These are phyloP conservation scores for Habroteleia sp. DNA, from an alignment of 2,888 invertebrate genomes.

Conservation along the genomic window DNA sequence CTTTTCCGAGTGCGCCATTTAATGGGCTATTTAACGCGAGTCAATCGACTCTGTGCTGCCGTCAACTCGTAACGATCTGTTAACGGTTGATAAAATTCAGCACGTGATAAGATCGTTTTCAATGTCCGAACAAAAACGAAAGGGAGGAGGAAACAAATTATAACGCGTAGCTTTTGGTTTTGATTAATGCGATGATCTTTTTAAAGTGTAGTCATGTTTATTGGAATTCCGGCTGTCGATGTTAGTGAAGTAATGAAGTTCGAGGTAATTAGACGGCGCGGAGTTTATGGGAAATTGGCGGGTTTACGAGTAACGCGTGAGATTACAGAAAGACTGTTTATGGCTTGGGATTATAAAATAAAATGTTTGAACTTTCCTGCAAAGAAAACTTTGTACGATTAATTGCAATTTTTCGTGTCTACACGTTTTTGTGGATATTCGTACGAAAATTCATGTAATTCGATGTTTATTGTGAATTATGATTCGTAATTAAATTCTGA, in stretches of 20 bases:
- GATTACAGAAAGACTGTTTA: constrained; percentile 4
- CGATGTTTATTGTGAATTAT: no score
- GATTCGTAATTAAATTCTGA: no score
- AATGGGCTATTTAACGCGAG: constrained; percentile 66
- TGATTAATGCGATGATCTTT: constrained; percentile 27
- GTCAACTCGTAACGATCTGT: constrained; percentile 66
- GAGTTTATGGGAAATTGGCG: constrained; percentile 17
- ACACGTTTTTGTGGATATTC: no score
- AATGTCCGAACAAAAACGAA: constrained; percentile 25
- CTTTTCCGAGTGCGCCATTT: constrained; percentile 66
- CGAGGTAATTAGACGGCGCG: constrained; percentile 27
- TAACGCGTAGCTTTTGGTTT: constrained; percentile 26
- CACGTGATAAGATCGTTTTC: constrained; percentile 58
- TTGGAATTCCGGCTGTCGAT: constrained; percentile 34
- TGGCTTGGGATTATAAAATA: background rate
- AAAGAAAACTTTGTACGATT: no score
- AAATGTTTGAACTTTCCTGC: no score
- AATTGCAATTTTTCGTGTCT: no score
- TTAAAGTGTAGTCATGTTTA: constrained; percentile 18
- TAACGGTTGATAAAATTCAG: constrained; percentile 65
- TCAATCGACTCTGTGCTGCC: constrained; percentile 64
- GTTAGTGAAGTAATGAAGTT: constrained; percentile 26
- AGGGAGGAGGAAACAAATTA: constrained; percentile 28
- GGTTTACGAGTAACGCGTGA: constrained; percentile 23
- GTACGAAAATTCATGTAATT: no score